Percentiles rank a stretch among this genome's conserved stretches.
Evolutionary conservation across 2,113 vertebrate genomes (phyloP).

Genomic region (Lathamus discolor): DNA sequence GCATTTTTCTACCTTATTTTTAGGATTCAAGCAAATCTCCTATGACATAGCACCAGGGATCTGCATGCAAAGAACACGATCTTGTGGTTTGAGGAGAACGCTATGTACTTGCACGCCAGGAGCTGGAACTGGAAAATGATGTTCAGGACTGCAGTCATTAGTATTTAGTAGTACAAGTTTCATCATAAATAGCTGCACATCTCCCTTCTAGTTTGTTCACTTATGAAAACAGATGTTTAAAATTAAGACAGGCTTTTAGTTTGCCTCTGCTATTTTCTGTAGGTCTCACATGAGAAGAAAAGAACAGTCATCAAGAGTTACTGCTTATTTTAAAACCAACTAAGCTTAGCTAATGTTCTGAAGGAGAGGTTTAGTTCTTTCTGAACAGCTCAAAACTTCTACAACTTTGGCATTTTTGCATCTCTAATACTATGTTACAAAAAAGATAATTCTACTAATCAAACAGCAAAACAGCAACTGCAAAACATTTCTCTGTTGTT

Average conservation of each 20-base stretch:
- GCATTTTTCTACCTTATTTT: background rate
- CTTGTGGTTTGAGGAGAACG: background rate
- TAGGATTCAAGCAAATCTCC: background rate
- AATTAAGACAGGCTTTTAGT: constrained; percentile 43
- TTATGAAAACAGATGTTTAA: constrained; percentile 62
- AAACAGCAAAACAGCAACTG: background rate
- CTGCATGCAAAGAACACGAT: background rate
- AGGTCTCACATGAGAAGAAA: background rate
- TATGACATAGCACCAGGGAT: background rate
- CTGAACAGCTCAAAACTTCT: background rate
- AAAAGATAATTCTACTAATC: background rate
- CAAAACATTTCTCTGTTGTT: background rate
- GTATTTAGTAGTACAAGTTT: constrained; percentile 46
- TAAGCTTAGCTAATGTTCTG: background rate
- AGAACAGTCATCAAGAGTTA: background rate
- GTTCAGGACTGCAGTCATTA: background rate
- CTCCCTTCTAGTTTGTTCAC: background rate
- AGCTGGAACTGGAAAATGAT: background rate
- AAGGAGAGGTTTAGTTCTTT: background rate
- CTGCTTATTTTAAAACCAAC: background rate
- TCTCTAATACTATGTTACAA: background rate
- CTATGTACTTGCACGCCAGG: background rate
- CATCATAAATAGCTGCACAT: constrained; percentile 15
- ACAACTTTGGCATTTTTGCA: background rate
- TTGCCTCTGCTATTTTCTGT: constrained; percentile 7